A percentile compares a stretch with the other conserved stretches of the same genome.
These are phyloP conservation scores for human (Homo sapiens) DNA, from an alignment of 2,113 vertebrate species.

Conservation along the genomic window GRCh38 chr11:44329001-44329500, in stretches of 20 bases:
- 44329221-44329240: rapidly evolving
- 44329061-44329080: background rate
- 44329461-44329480: rapidly evolving
- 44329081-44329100: background rate
- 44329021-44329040: rapidly evolving
- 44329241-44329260: rapidly evolving
- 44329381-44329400: rapidly evolving
- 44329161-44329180: background rate
- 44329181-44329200: background rate
- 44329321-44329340: rapidly evolving
- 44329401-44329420: rapidly evolving
- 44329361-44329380: background rate
- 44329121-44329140: rapidly evolving
- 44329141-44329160: background rate
- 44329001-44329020: rapidly evolving
- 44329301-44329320: background rate
- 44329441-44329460: background rate
- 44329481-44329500: rapidly evolving
- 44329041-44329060: background rate
- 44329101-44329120: rapidly evolving
- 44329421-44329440: rapidly evolving
- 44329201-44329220: background rate
- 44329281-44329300: rapidly evolving
- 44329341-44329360: background rate
- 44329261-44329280: rapidly evolving